Base-by-base conservation (phyloP, 2,113 vertebrate species). In the Burhinus bistriatus region DNA sequence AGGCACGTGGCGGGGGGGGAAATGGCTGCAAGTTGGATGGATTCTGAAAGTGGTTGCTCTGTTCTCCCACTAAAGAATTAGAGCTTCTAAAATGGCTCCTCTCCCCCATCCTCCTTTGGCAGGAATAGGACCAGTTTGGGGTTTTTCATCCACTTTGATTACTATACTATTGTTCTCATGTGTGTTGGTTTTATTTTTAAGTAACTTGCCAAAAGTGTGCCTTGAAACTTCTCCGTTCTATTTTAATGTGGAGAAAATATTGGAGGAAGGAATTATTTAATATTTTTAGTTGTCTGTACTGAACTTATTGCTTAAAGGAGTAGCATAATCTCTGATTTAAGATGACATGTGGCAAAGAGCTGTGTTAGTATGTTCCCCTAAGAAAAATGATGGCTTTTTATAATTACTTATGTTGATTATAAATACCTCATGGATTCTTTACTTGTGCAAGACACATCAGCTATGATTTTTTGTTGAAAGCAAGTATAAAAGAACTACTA, bases 1-100 rank as follows among this genome's bases (percentile, higher is more conserved):
- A 91, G n/a, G 26, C 57, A 66, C 32, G 1, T 45, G 73, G 38
- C 4, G 1, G 27, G 12, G 15, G 15, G 54, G 55, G 38, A 65
- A 15, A 19, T 36, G 66, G 30, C 47, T 89, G 78, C 29, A 55
- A 3, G 36, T 54, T 66, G 73, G 16, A 11, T 86, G 78, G 75
- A 14, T 73, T 66, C n/a, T 79, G 55, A 11, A 95, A 64, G 75
- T 73, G 54, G 8, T 82, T 83, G 34, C 61, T 94, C 51, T 87
- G 69, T 80, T 84, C 34, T 86, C 3, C 0, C 23, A 44, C 25
- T 73, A 9, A 73, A 36, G 47, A 87, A 64, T 27, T 83, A 34
- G 40, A 91, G 26, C 40, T 94, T 32, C 72, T 95, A 83, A 97
- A 94, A 96, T 91, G 94, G 87, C 66, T 95, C 11, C 75, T 91